These are phyloP conservation scores for Delia radicum DNA, from an alignment of 1,140 invertebrate genomes.

Conservation along the genomic window DNA sequence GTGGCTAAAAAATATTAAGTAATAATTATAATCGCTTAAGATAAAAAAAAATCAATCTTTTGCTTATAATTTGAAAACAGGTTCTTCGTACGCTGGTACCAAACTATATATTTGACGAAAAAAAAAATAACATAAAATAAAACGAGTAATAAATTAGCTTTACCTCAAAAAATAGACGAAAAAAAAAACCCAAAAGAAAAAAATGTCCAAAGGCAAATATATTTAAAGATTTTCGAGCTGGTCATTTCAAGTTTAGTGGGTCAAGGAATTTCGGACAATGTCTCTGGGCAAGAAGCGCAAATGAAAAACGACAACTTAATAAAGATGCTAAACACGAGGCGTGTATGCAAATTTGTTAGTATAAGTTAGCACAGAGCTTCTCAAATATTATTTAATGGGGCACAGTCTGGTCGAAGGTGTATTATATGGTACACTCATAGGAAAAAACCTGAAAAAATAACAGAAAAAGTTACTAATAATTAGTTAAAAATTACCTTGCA, in stretches of 20 bases:
- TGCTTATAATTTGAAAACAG: background rate
- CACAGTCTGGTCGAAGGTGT: too few species aligned
- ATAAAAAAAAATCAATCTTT: too few species aligned
- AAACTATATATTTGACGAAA: background rate
- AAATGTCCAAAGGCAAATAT: background rate
- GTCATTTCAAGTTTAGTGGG: constrained; percentile 55
- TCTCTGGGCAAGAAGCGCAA: constrained; percentile 21
- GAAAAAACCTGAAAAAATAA: too few species aligned
- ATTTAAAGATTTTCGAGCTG: constrained; percentile 38
- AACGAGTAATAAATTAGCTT: background rate
- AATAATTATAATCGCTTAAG: too few species aligned
- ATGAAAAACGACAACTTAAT: background rate
- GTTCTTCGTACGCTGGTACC: background rate
- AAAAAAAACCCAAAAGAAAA: background rate
- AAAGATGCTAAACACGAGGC: background rate
- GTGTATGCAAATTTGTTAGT: background rate
- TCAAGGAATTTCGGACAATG: constrained; percentile 42
- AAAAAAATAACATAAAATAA: background rate
- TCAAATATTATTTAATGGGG: too few species aligned
- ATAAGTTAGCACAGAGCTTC: too few species aligned
- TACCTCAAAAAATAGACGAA: background rate
- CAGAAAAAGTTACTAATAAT: too few species aligned
- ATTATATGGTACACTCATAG: too few species aligned
- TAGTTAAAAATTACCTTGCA: too few species aligned
- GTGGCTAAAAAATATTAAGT: too few species aligned